Evolutionary conservation across 2,797 vertebrate species (phyloP).

Genomic region (Pyrocephalus nanus): DNA sequence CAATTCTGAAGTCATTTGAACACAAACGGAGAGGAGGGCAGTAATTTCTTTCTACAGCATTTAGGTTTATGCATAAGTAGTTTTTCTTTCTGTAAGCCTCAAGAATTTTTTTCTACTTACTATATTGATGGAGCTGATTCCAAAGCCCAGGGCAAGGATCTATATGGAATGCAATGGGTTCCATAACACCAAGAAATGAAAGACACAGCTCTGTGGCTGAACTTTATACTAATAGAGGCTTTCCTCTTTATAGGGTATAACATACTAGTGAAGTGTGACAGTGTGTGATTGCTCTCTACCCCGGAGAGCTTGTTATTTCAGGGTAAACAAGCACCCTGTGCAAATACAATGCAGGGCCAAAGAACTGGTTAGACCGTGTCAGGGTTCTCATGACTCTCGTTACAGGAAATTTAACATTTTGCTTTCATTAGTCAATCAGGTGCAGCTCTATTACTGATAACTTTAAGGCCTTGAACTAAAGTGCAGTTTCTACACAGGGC

Average conservation of each 20-base stretch:
- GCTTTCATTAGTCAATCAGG: constrained; percentile 37
- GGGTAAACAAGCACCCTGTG: constrained; percentile 10
- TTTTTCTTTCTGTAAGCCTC: neutral
- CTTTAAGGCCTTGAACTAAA: constrained; percentile 1
- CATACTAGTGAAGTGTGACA: neutral
- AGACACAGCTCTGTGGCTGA: neutral
- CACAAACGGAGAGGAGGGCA: neutral
- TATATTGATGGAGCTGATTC: neutral
- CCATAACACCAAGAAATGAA: neutral
- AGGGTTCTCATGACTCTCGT: neutral
- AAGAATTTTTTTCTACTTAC: neutral
- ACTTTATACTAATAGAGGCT: neutral
- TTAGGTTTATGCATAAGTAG: neutral
- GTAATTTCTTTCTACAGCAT: neutral
- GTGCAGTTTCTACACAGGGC: constrained; percentile 1
- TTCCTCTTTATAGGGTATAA: neutral
- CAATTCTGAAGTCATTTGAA: neutral
- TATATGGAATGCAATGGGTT: neutral
- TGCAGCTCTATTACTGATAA: constrained; percentile 39
- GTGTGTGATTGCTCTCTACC: neutral
- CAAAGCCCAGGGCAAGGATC: neutral
- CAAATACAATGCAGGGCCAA: neutral
- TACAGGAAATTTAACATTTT: constrained; percentile 59
- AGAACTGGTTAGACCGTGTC: neutral
- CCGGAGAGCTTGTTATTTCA: constrained; percentile 36